Evolutionary conservation across 2,113 vertebrate species (phyloP), one percentile per base, ranked within the genome.

Genomic region (Nanorana parkeri): DNA sequence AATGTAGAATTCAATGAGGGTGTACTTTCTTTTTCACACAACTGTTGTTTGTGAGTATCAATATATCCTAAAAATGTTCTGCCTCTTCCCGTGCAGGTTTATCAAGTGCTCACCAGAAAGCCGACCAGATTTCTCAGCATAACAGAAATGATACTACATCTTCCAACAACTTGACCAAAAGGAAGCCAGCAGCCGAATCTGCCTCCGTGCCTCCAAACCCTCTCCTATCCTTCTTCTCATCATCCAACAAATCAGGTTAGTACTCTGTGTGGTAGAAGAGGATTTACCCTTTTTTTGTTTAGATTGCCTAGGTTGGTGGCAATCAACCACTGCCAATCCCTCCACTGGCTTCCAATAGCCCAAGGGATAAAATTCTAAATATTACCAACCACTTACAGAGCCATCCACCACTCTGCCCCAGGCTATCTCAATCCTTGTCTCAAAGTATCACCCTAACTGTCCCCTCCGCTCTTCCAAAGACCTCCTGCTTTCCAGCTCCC

Each of bases 51-150:
- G 66, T 41, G 5, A 47, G 2, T 6, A 5, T 41, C 17, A 32
- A 32, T 41, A 20, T 20, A 47, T 10, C 13, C 41, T 10, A 47
- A 47, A 47, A 24, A 15, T 52, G 61, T 51, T 21, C 56, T 65
- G 84, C 86, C 10, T 84, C 80, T 84, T 17, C 41, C 87, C 10
- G 64, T 83, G 3, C 81, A 94, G 94, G 92, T 85, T 89, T 93
- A 86, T 67, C 87, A 90, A 89, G 88, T 89, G 80, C 93, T 79
- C 93, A 94, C 87, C 88, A 94, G 87, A 94, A 94, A 92, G 90
- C 88, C 87, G 93, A 94, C 85, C 92, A 93, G 90, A 86, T 85
- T 24, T 85, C 87, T 72, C 85, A 84, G 55, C 92, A 94, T 41
- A 80, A 87, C 85, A 94, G 93, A 90, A 92, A 87, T 1, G 93